A percentile compares a stretch with the other conserved stretches of the same genome.
These are phyloP conservation scores for Oreocharis arfaki DNA, from an alignment of 2,113 vertebrate species.

Conservation along the genomic window DNA sequence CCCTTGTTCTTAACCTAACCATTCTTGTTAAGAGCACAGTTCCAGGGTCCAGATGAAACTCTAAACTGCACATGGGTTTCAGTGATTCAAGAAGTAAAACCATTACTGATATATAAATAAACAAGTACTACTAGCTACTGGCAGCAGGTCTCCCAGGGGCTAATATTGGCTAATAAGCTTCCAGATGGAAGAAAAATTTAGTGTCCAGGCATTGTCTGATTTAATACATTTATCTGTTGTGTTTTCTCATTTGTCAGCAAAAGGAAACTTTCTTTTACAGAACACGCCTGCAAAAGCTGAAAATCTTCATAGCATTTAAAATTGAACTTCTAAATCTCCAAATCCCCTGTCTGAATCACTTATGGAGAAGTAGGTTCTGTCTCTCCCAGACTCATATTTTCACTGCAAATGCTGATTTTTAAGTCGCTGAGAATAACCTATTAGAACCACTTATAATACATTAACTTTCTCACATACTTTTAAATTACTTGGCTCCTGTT, in stretches of 20 bases:
- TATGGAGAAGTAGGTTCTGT: background rate
- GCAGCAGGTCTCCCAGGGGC: background rate
- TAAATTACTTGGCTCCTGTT: background rate
- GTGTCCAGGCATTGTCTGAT: background rate
- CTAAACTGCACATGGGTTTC: background rate
- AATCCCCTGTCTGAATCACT: background rate
- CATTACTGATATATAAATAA: slow-evolving; percentile 8
- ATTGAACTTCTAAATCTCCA: background rate
- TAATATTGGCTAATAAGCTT: background rate
- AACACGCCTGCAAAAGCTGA: background rate
- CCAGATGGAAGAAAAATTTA: background rate
- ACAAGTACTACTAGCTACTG: background rate
- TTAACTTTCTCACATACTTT: background rate
- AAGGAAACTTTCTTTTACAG: background rate
- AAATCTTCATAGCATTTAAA: slow-evolving; percentile 11
- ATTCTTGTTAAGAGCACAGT: background rate
- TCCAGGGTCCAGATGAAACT: background rate
- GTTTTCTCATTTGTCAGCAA: slow-evolving; percentile 5
- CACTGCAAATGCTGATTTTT: background rate
- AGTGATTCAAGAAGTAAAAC: background rate
- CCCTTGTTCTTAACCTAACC: background rate
- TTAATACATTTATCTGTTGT: background rate
- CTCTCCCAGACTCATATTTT: background rate
- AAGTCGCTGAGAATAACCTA: background rate
- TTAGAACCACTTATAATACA: background rate